phyloP scores from a whole-genome alignment of 1,140 invertebrate species.

The Macrosteles quadrilineatus region DNA sequence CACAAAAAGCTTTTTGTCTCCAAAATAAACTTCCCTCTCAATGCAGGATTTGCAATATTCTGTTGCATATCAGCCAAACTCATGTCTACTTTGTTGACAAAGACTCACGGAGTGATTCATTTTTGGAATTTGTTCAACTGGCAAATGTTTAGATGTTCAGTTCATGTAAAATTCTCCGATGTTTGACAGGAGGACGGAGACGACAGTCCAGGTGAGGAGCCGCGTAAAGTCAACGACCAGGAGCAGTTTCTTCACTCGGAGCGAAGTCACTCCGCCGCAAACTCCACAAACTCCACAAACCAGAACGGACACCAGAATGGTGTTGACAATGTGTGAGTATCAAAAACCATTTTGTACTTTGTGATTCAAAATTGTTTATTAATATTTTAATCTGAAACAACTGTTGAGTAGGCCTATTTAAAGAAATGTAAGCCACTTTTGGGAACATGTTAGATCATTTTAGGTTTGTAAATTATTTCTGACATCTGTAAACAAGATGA shows the following conservation, averaged over 20 bases:
- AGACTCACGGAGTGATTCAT: too few relatives aligned
- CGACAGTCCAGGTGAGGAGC: constrained; percentile 33
- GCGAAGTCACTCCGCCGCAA: constrained; percentile 36
- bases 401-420: neutral
- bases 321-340: constrained; percentile 38
- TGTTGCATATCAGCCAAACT: too few relatives aligned
- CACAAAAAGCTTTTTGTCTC: too few relatives aligned
- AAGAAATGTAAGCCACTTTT: neutral
- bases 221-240: neutral
- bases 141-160: too few relatives aligned
- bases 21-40: too few relatives aligned
- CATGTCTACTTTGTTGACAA: too few relatives aligned
- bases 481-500: too few relatives aligned
- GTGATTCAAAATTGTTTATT: neutral
- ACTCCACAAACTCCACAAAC: constrained; percentile 27
- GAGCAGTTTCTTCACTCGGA: constrained; percentile 39
- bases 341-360: neutral
- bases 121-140: too few relatives aligned
- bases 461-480: too few relatives aligned
- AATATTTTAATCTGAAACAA: neutral
- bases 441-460: too few relatives aligned
- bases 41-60: too few relatives aligned
- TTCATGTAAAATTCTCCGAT: too few relatives aligned
- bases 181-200: constrained; percentile 38
- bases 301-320: constrained; percentile 42